Evolutionary conservation across 1,140 invertebrate genomes (phyloP), one percentile per base, ranked within the genome.

Genomic region (Pinna nobilis): DNA sequence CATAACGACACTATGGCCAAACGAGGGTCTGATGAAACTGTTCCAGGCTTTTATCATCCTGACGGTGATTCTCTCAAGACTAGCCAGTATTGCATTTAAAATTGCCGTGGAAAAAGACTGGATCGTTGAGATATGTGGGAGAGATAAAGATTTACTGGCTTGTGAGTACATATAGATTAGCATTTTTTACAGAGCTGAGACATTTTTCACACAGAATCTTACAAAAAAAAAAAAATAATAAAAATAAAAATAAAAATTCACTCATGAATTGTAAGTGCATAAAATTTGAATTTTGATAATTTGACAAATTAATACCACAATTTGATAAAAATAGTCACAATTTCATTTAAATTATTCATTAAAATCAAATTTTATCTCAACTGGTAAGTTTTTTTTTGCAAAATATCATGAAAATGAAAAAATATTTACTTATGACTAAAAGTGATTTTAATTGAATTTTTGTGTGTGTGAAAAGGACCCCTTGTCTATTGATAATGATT

Each of bases 41-140:
- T 30, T 82, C 41, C 77, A 86, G 53, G 80, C 61, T 6, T 55
- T 76, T 20, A 85, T 89, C 72, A 88, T 88, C 30, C 39, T 84
- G 6, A 20, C 88, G 3, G 82, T 83, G 13, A 78, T 86, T 35
- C 23, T 87, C 20, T 78, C 82, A 2, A 74, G 57, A 6, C 72
- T 88, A 28, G 88, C 89, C 25, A 90, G 89, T 55, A 78, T 88
- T 20, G 91, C 88, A 5, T 86, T 83, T 2, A 90, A 86, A 64
- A 88, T 92, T 61, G 84, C 87, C 28, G 79, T 92, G 28, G 88
- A 91, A 76, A 89, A 90, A 79, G 91, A 92, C 77, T 92, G 91
- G 91, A 87, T 92, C 51, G 86, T 91, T 33, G 89, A 91, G 28
- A 88, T 87, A 11, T 87, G 86, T 79, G 81, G 75, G 2, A 53